Conservation (phyloP, 2,888 invertebrate species). For the Cantharis nigra region DNA sequence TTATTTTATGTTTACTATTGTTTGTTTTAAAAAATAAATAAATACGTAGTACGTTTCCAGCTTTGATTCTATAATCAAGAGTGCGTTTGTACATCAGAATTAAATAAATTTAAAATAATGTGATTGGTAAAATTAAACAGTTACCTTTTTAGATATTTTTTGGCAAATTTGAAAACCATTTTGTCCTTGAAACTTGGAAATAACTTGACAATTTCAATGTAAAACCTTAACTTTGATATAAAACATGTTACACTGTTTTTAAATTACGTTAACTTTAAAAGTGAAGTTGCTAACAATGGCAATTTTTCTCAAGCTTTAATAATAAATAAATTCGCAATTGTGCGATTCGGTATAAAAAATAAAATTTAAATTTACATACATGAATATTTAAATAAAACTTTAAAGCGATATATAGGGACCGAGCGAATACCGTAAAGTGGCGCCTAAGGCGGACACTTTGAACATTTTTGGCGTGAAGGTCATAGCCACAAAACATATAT, state of each 20-base stretch:
- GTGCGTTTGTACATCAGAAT: not conserved
- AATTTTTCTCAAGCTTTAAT: not conserved
- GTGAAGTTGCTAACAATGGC: not conserved
- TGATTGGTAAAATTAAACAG: not conserved
- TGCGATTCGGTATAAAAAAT: not conserved
- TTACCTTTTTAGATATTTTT: not conserved
- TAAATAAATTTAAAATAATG: not conserved
- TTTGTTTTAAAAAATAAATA: too few species aligned
- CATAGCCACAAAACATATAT: too few species aligned
- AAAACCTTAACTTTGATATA: not conserved
- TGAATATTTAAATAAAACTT: not conserved
- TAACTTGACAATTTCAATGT: not conserved
- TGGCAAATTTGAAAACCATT: not conserved
- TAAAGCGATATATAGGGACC: too few species aligned
- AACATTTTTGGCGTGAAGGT: too few species aligned
- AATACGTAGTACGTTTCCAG: too few species aligned
- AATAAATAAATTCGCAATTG: not conserved
- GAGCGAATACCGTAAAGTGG: too few species aligned
- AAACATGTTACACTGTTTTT: not conserved
- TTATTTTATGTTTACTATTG: too few species aligned
- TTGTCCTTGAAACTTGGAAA: not conserved
- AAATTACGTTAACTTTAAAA: not conserved
- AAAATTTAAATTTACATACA: not conserved
- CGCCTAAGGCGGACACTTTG: too few species aligned
- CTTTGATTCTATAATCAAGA: not conserved